Base-by-base conservation (phyloP, 2,797 vertebrate species). In the Sternarchorhynchus goeldii region DNA sequence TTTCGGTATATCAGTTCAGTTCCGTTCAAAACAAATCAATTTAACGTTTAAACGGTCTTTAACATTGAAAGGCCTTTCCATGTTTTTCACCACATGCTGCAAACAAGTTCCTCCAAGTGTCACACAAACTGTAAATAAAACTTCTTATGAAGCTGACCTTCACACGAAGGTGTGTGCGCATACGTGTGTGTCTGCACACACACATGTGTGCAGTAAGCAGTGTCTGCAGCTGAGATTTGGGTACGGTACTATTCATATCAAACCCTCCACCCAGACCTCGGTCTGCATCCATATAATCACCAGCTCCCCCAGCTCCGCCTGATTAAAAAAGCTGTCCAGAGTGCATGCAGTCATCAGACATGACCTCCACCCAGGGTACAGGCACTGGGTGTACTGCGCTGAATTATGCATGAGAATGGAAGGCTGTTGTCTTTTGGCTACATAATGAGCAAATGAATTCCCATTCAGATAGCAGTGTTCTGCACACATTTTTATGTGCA, bases 311-410 rank as follows among this genome's bases (percentile, higher is more conserved):
- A 58, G 34, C 21, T 7, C 55, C 6, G 34, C 34, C 34, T 36
- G 34, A 36, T 36, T 36, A 66, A 34, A 36, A 29, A 34, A 55
- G 41, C 34, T 64, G 69, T 56, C 59, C 59, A 36, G 34, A 36
- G 34, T 64, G 59, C 69, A 73, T 58, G 60, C 69, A 73, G 41
- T 73, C 75, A 73, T 45, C 45, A 25, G 55, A 64, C 57, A 7
- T 36, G 34, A 81, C 84, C 81, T 83, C 59, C 34, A 55, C 55
- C 66, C 59, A 68, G 39, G 45, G 14, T 73, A 55, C 63, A 66
- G 10, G 29, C 31, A 70, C 55, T 31, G 73, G 73, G 68, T 63
- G 67, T 66, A 76, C 79, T 60, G 68, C 6, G n/a, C 60, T 58
- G 73, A 80, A 80, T 76, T 64, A 76, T 80, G 36, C 50, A 66